Evolutionary conservation across 64 coral and sea anemone genomes (phyloP), one percentile per base, ranked within the genome.

Genomic region (Cladopsammia gracilis): DNA sequence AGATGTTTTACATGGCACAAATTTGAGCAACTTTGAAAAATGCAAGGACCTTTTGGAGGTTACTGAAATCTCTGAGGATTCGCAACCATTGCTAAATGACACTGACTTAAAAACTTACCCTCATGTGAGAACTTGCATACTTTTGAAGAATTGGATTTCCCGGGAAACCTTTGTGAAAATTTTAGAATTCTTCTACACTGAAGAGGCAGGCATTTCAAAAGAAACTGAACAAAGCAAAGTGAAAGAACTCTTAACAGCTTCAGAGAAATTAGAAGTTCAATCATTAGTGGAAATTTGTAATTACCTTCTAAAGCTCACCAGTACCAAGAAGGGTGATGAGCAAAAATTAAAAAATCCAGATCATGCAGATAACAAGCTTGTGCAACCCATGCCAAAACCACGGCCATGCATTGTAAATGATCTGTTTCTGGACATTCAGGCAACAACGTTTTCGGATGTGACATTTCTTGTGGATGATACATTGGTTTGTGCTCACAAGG

Each of bases 111-210:
- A 80, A 80, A 43, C n/a, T 3, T 19, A 20, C 13, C 19, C 45
- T 67, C 10, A 84, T n/a, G n/a, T n/a, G 7, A 67, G 7, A 64
- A 68, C 45, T 48, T 22, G 46, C 45, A 43, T 84, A 68, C 15
- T 84, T 68, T 66, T 84, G 62, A 84, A 84, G 62, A 84, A 68
- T 19, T 84, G 80, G 80, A 67, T 84, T 84, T 84, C 80, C 20
- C 62, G 43, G 20, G 80, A 84, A 49, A 84, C 62, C 9, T 84
- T 84, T 49, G 34, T 52, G 18, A 48, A n/a, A 52, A 51, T 84
- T 84, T 50, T 67, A 25, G 61, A 84, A 20, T 68, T 84, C 18
- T 77, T 77, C 9, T 82, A 82, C 60, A 64, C 79, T 46, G 77
- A 53, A 11, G 43, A 64, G 62, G 80, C 47, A 67, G 44, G 61